These are phyloP conservation scores for Rhagophthalmus giganteus DNA, from an alignment of 2,888 invertebrate species.

Conservation along the genomic window DNA sequence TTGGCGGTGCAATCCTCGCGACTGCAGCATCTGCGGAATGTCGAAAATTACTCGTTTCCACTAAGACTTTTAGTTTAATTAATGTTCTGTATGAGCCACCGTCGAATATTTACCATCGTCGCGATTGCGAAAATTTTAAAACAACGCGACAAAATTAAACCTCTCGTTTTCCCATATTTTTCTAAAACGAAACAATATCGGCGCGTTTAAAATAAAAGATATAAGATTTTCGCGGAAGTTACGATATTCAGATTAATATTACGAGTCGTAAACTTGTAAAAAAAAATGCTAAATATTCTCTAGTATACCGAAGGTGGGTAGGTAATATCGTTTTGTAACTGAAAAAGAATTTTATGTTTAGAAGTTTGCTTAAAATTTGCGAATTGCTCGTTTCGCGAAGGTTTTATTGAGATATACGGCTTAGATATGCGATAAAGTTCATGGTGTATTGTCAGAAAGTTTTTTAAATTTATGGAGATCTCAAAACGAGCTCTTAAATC, in stretches of 20 bases:
- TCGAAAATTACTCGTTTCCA: too few species aligned
- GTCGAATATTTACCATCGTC: too few species aligned
- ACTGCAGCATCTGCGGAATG: too few species aligned
- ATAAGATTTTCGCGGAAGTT: neutral
- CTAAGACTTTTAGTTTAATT: too few species aligned
- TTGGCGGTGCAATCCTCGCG: too few species aligned
- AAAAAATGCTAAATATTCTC: neutral
- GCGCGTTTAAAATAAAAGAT: neutral
- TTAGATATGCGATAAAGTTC: constrained; percentile 8
- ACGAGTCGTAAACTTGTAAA: neutral
- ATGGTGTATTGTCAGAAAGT: constrained; percentile 9
- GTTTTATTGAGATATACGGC: constrained; percentile 14
- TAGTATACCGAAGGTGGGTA: neutral
- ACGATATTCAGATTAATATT: neutral
- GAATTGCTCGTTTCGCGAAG: constrained; percentile 9
- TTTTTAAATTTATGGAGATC: constrained; percentile 9
- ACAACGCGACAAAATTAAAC: too few species aligned
- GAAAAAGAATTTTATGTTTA: constrained; percentile 8
- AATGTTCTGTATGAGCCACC: too few species aligned
- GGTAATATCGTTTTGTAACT: constrained; percentile 1
- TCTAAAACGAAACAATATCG: neutral
- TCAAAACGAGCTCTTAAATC: neutral
- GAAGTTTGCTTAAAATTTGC: constrained; percentile 11
- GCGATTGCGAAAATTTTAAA: too few species aligned
- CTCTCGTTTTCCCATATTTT: neutral